Conservation (phyloP, 2,797 vertebrate genomes). For the Pterois miles region DNA sequence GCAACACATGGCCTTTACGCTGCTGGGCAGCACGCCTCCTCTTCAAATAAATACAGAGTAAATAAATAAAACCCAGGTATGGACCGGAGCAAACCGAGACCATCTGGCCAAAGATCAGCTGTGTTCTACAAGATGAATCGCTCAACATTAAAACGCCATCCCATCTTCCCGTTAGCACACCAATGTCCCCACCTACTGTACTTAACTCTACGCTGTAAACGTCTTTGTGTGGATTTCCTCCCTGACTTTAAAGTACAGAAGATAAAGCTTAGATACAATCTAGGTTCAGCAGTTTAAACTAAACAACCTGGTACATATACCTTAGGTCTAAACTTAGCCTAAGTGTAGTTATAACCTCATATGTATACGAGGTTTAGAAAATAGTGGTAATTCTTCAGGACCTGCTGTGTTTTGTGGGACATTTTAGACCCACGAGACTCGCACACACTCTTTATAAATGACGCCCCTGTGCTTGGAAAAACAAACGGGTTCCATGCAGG, state of each 20-base stretch:
- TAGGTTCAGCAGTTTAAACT: background rate
- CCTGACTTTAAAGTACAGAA: background rate
- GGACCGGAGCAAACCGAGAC: conserved; percentile 16
- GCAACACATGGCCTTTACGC: conserved; percentile 48
- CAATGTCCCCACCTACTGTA: background rate
- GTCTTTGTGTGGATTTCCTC: background rate
- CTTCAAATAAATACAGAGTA: conserved; percentile 73
- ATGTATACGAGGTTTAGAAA: background rate
- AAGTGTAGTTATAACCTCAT: background rate
- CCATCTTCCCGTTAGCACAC: background rate
- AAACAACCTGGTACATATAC: background rate
- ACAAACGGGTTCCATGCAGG: conserved; percentile 69
- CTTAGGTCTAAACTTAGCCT: no score
- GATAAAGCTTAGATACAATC: background rate
- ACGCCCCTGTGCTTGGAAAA: conserved; percentile 71
- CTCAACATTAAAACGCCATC: conserved; percentile 24
- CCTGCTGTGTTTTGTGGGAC: conserved; percentile 5
- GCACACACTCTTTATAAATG: conserved; percentile 74
- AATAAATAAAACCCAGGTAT: conserved; percentile 37
- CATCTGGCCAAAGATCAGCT: conserved; percentile 46
- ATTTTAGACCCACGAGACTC: conserved; percentile 23
- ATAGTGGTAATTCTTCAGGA: background rate
- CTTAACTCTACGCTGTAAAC: background rate
- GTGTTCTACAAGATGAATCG: conserved; percentile 43
- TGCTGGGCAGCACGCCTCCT: conserved; percentile 51